Evolutionary conservation across 1,140 invertebrate species (phyloP), one percentile per base, ranked within the genome.

Genomic region (Sminthurides bifidus): DNA sequence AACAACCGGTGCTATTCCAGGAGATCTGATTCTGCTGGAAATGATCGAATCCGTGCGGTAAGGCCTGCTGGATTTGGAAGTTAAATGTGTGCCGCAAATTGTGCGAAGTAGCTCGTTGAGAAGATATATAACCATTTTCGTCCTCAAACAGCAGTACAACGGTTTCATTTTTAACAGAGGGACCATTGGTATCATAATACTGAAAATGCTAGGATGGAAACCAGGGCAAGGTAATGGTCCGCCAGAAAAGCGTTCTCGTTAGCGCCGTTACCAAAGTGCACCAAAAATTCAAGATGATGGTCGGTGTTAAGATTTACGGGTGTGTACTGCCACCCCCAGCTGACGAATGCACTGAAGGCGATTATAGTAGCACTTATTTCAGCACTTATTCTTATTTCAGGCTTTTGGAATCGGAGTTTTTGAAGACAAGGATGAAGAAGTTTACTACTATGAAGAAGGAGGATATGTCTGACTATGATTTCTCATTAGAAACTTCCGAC

Each of bases 331-430:
- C 78, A 5, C 63, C 68, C n/a, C 29, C 69, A 71, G 27, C 43
- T 58, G 14, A 35, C 64, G 66, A 19, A 68, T 72, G 56, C 71
- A 49, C 23, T 19, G 19, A 33, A 12, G 19, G 30, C 5, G 50
- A 48, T 23, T n/a, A 23, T 12, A 33, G 29, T 17, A 31, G 3
- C 12, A 8, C 50, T 8, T n/a, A n/a, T n/a, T n/a, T n/a, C n/a
- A n/a, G n/a, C n/a, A n/a, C n/a, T n/a, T n/a, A n/a, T n/a, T n/a
- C n/a, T n/a, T n/a, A n/a, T n/a, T n/a, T n/a, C 52, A 63, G 77
- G 95, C 92, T 0, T 98, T 98, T 75, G 95, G 95, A 27, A 92
- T 98, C 15, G 96, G 96, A 10, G 93, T 90, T 0, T 85, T 68
- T 17, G 66, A 66, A 4, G 65, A 63, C 0, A 65, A 68, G 6